Base-by-base conservation (phyloP, 2,113 vertebrate genomes). In the Delphinapterus leucas region DNA sequence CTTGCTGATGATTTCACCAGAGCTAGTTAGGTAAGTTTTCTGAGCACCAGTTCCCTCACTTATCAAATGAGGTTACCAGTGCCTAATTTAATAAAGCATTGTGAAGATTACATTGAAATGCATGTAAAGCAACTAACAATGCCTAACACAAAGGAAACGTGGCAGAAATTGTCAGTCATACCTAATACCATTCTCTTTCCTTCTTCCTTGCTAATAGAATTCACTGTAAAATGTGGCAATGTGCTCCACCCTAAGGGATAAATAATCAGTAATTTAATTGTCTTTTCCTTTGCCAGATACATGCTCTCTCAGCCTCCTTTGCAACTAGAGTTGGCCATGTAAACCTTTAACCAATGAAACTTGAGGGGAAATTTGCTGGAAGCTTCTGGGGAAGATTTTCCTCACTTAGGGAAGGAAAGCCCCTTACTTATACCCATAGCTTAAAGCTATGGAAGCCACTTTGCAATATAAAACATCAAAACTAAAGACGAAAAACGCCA, bases 381-480 rank as follows among this genome's bases (percentile, higher is more conserved):
- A 92, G 44, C 5, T 55, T 77, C 79, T 90, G 15, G 36, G 25
- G 63, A 96, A 88, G 68, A 86, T 31, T 87, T 63, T 63, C 23
- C n/a, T 95, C 8, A 18, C 3, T 15, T 49, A 61, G 1, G 10
- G 58, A 88, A 94, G 68, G 26, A 60, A 87, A 90, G 28, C 3
- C 15, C 28, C 31, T 63, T 63, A 47, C 53, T 87, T 96, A 74
- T 11, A 86, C 10, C 20, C 8, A 73, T 33, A 38, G 17, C 6
- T 89, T 92, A 95, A 95, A 83, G 60, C 60, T 65, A 73, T 23
- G 38, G 33, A 88, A 93, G 71, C 36, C 68, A 84, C 67, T 83
- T 28, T 88, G 53, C 41, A 96, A 70, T 55, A 93, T 25, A 26
- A 92, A 89, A 55, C 47, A 65, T 91, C 79, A 73, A 80, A 71